Evolutionary conservation across 2,113 vertebrate species (phyloP).

Genomic region (Felis chaus): DNA sequence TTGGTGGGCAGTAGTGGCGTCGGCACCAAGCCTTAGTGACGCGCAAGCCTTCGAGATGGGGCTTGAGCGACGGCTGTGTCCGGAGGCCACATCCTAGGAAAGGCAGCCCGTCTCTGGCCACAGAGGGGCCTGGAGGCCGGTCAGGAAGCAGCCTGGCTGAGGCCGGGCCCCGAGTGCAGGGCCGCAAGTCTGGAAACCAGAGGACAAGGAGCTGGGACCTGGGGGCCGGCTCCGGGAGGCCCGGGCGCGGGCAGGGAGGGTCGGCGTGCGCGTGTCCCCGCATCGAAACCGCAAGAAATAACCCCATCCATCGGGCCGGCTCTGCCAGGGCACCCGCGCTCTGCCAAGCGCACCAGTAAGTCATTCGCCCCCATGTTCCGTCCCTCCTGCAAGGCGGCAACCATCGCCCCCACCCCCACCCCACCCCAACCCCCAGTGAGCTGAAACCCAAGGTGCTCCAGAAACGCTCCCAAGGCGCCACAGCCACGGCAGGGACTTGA

Average conservation of each 20-base stretch:
- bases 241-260: rapidly evolving
- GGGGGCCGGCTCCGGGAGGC: not conserved
- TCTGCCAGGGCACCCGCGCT: not conserved
- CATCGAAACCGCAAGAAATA: rapidly evolving
- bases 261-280: rapidly evolving
- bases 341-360: rapidly evolving
- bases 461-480: not conserved
- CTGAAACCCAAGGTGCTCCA: not conserved
- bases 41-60: rapidly evolving
- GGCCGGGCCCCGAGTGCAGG: not conserved
- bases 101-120: not conserved
- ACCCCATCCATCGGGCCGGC: rapidly evolving
- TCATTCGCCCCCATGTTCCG: rapidly evolving
- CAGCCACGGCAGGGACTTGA: rapidly evolving
- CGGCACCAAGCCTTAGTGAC: not conserved
- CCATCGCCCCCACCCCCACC: not conserved
- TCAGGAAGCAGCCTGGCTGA: not conserved
- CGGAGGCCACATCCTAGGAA: not conserved
- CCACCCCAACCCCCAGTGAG: not conserved
- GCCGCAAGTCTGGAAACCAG: not conserved
- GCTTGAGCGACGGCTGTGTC: not conserved
- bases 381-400: not conserved
- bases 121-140: too few species aligned
- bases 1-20: rapidly evolving
- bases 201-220: not conserved